Percentiles rank a stretch among this genome's conserved stretches.
Evolutionary conservation across 2,888 invertebrate species (phyloP).

Genomic region (Phortica magna): DNA sequence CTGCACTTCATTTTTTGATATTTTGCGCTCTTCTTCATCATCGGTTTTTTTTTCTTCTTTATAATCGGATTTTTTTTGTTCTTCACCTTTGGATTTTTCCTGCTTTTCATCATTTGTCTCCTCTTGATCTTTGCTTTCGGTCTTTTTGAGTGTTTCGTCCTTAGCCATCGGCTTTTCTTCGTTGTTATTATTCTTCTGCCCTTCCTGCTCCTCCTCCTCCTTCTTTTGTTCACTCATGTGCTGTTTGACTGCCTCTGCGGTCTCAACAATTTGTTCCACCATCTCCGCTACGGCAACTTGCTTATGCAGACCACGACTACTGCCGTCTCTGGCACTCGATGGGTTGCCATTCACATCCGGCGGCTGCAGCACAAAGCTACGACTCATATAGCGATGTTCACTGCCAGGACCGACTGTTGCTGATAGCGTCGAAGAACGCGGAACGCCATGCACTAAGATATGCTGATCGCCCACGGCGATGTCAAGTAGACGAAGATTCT

Average conservation of each 20-base stretch:
- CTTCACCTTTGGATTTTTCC: constrained; percentile 9
- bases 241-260: constrained; percentile 40
- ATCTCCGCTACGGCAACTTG: constrained; percentile 45
- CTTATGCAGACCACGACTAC: constrained; percentile 54
- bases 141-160: neutral
- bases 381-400: constrained; percentile 63
- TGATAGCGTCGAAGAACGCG: constrained; percentile 66
- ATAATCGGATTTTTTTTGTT: neutral
- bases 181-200: constrained; percentile 39
- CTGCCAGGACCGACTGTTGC: constrained; percentile 55
- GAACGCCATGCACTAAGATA: constrained; percentile 75
- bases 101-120: neutral
- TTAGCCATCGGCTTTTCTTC: constrained; percentile 47
- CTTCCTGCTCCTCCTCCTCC: constrained; percentile 11
- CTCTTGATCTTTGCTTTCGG: no score
- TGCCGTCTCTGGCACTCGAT: constrained; percentile 48
- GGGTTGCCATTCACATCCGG: constrained; percentile 59
- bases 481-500: constrained; percentile 74
- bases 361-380: constrained; percentile 63
- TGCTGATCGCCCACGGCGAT: constrained; percentile 76
- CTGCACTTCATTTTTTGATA: neutral
- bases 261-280: constrained; percentile 43
- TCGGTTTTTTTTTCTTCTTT: constrained; percentile 38
- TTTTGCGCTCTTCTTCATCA: neutral
- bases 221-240: constrained; percentile 48